Evolutionary conservation across 2,888 invertebrate genomes (phyloP).

Genomic region (Nezara viridula): DNA sequence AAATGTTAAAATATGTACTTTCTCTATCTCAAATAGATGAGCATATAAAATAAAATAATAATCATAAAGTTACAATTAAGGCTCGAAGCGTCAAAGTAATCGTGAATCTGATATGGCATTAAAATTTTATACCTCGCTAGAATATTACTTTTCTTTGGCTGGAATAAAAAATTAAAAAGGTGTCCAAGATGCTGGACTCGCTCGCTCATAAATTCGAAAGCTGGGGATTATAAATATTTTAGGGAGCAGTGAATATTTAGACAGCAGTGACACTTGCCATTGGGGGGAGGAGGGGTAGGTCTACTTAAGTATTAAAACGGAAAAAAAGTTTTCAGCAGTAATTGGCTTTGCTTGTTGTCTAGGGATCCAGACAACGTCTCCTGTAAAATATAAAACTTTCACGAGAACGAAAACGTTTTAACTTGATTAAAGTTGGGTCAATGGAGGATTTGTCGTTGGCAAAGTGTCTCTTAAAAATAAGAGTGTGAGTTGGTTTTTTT

Average conservation of each 20-base stretch:
- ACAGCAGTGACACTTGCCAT: not conserved
- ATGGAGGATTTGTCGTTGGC: not conserved
- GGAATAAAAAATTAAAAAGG: not conserved
- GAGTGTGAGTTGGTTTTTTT: too few species aligned
- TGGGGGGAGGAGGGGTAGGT: not conserved
- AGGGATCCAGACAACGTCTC: not conserved
- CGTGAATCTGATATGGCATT: not conserved
- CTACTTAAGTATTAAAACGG: constrained; percentile 7
- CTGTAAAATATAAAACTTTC: constrained; percentile 6
- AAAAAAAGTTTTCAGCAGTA: constrained; percentile 11
- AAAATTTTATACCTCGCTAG: not conserved
- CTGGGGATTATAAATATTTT: not conserved
- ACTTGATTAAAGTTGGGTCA: not conserved
- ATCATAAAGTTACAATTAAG: not conserved
- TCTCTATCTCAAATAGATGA: too few species aligned
- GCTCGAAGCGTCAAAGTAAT: not conserved
- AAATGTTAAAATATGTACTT: too few species aligned
- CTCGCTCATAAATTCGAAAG: not conserved
- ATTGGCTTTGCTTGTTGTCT: constrained; percentile 37
- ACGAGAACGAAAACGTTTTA: not conserved
- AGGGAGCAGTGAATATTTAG: not conserved
- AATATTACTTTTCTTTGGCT: not conserved
- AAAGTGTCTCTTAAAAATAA: not conserved
- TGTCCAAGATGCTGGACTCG: not conserved
- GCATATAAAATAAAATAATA: too few species aligned